These are phyloP conservation scores for Todiramphus chloris DNA, from an alignment of 2,113 vertebrate genomes.

Conservation along the genomic window DNA sequence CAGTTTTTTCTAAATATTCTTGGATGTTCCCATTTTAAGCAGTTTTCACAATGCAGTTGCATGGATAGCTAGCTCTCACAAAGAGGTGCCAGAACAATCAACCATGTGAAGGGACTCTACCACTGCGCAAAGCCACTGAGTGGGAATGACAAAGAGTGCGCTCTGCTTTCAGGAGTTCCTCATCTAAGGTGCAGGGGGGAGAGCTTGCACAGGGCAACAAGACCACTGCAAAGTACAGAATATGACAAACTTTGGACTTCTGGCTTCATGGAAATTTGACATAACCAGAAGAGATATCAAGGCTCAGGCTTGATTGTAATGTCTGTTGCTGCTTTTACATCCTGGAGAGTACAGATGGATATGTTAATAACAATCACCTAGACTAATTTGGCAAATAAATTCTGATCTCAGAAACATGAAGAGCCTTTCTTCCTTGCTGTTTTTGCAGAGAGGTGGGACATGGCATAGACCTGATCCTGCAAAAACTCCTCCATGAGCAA, in stretches of 20 bases:
- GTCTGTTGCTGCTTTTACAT: background rate
- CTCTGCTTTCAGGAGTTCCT: background rate
- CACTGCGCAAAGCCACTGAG: background rate
- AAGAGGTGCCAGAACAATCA: background rate
- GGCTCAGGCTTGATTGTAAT: background rate
- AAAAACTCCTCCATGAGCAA: background rate
- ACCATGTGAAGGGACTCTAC: fast-evolving
- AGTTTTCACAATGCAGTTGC: background rate
- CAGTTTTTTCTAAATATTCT: background rate
- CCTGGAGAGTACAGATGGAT: background rate
- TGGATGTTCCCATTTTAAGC: background rate
- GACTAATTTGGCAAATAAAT: background rate
- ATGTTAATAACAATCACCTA: background rate
- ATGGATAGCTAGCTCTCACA: background rate
- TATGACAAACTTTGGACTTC: background rate
- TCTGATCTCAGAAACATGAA: background rate
- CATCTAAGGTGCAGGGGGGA: background rate
- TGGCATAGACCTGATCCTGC: background rate
- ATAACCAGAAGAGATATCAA: background rate
- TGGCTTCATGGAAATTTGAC: background rate
- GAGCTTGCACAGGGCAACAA: background rate
- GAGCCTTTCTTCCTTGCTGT: background rate
- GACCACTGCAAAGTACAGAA: background rate
- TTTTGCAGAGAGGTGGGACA: background rate
- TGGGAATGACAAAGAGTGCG: fast-evolving